These are phyloP conservation scores for Thryonomys swinderianus DNA, from an alignment of 2,113 vertebrate genomes.

Conservation along the genomic window DNA sequence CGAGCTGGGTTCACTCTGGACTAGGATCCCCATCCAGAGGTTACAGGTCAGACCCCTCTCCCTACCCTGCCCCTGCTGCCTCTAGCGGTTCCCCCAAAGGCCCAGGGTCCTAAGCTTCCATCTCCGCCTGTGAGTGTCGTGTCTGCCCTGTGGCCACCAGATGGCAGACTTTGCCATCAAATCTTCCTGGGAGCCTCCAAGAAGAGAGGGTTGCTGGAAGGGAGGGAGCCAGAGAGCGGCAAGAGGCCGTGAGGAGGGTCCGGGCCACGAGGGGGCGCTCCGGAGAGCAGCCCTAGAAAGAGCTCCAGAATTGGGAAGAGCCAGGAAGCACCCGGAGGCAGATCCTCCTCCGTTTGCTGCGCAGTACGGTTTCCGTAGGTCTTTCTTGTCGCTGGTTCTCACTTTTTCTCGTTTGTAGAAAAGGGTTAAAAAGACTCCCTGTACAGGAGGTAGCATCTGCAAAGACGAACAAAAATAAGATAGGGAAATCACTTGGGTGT, in stretches of 20 bases:
- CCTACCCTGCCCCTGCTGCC: rapidly evolving
- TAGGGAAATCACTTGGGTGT: not conserved
- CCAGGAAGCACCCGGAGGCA: not conserved
- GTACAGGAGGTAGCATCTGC: not conserved
- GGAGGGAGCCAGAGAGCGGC: not conserved
- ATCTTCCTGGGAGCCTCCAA: not conserved
- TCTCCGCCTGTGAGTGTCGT: not conserved
- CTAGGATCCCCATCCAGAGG: not conserved
- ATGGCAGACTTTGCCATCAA: constrained; percentile 60
- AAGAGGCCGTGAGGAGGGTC: rapidly evolving
- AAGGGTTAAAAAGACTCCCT: not conserved
- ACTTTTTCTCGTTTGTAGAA: not conserved
- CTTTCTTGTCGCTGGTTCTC: not conserved
- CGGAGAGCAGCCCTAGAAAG: not conserved
- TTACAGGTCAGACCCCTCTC: not conserved
- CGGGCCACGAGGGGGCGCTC: too few species aligned
- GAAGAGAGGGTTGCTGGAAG: too few species aligned
- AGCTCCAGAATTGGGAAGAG: not conserved
- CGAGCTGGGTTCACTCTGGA: rapidly evolving
- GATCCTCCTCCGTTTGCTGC: too few species aligned
- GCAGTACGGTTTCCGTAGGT: not conserved
- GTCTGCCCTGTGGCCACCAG: constrained; percentile 52
- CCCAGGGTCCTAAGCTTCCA: rapidly evolving
- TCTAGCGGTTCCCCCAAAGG: not conserved
- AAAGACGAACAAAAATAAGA: not conserved